These are phyloP conservation scores for Cynopterus sphinx DNA, from an alignment of 2,797 vertebrate genomes.

Conservation along the genomic window DNA sequence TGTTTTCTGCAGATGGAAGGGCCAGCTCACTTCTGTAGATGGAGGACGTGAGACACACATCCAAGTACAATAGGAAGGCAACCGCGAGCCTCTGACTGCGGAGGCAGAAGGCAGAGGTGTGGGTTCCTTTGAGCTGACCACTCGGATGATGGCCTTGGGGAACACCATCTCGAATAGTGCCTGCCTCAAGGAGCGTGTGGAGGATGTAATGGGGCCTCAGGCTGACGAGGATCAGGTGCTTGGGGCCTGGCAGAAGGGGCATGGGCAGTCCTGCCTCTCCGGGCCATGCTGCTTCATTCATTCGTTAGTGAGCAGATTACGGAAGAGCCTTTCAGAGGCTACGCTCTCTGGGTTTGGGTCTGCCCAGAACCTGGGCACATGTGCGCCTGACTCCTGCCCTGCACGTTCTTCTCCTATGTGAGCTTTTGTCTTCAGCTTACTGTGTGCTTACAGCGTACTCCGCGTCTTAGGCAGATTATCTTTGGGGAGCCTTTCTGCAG, in stretches of 20 bases:
- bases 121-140: neutral
- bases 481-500: neutral
- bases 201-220: neutral
- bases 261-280: neutral
- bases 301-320: neutral
- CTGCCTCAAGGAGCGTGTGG: neutral
- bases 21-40: neutral
- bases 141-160: neutral
- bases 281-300: rapidly evolving
- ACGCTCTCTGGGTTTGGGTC: neutral
- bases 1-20: neutral
- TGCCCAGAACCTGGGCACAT: rapidly evolving
- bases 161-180: neutral
- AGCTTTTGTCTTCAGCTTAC: neutral
- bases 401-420: rapidly evolving
- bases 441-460: neutral
- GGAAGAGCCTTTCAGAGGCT: neutral
- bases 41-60: neutral
- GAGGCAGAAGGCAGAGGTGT: neutral
- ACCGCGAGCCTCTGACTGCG: neutral
- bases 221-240: neutral
- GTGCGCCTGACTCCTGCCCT: neutral
- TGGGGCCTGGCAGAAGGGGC: rapidly evolving
- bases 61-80: neutral
- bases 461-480: neutral